Evolutionary conservation across 2,888 invertebrate species (phyloP).

Genomic region (Hypomecis punctinalis): DNA sequence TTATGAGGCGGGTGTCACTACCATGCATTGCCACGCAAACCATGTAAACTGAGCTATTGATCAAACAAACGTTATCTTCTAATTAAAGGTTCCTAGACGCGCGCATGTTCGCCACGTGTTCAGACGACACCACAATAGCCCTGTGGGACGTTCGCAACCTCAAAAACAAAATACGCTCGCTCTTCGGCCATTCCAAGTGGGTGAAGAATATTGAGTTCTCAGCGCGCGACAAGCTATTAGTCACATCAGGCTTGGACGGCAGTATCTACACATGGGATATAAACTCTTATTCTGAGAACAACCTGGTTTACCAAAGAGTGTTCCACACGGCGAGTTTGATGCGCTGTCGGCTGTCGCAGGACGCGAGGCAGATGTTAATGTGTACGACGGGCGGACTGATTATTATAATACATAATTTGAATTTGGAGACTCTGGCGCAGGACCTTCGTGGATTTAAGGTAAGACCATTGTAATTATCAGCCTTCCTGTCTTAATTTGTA

Average conservation of each 20-base stretch:
- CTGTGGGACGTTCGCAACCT: constrained; percentile 96
- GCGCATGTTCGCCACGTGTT: constrained; percentile 95
- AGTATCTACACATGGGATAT: constrained; percentile 98
- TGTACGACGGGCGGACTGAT: constrained; percentile 96
- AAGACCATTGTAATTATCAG: constrained; percentile 31
- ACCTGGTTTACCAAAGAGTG: constrained; percentile 91
- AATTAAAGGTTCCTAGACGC: constrained; percentile 92
- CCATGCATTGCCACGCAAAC: too few species aligned
- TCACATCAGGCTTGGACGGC: constrained; percentile 97
- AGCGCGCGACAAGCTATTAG: constrained; percentile 91
- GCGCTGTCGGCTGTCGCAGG: constrained; percentile 94
- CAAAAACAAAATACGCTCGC: constrained; percentile 89
- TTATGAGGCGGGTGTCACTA: too few species aligned
- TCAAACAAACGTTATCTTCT: constrained; percentile 8
- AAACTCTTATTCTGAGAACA: constrained; percentile 92
- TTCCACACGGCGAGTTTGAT: constrained; percentile 94
- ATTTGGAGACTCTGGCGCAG: constrained; percentile 90
- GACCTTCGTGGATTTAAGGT: constrained; percentile 95
- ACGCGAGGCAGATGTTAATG: constrained; percentile 94
- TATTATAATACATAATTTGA: constrained; percentile 94
- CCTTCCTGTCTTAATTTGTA: not conserved
- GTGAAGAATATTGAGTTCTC: constrained; percentile 98
- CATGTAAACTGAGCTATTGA: not conserved
- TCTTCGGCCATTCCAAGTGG: constrained; percentile 97
- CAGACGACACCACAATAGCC: constrained; percentile 96